Evolutionary conservation across 2,797 vertebrate species (phyloP).

Genomic region (Muraenolepis orangiensis): DNA sequence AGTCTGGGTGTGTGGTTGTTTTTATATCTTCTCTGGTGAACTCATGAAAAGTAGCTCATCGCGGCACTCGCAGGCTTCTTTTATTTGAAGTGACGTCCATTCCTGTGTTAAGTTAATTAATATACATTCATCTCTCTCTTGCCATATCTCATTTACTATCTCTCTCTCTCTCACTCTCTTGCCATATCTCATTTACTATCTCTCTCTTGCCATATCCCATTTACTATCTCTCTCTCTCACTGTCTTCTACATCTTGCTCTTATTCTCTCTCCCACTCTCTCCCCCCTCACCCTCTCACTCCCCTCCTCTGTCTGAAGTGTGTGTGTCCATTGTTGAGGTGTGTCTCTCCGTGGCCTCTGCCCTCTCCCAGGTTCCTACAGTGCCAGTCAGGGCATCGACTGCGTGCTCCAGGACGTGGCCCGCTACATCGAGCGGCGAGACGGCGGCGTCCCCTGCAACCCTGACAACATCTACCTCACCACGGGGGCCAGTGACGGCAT

Average conservation of each 20-base stretch:
- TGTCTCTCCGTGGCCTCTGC: background rate
- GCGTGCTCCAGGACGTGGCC: slow-evolving; percentile 82
- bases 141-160: background rate
- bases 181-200: too few relatives aligned
- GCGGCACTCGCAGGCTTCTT: background rate
- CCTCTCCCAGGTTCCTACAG: slow-evolving; percentile 80
- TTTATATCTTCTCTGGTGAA: background rate
- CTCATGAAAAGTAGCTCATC: background rate
- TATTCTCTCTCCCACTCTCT: background rate
- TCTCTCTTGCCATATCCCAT: too few relatives aligned
- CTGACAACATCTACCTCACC: slow-evolving; percentile 84
- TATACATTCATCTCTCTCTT: background rate
- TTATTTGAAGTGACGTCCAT: too few relatives aligned
- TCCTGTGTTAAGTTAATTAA: background rate
- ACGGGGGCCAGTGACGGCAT: slow-evolving; percentile 88
- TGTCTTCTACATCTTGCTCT: too few relatives aligned
- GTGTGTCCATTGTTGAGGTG: background rate
- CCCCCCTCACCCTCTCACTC: background rate
- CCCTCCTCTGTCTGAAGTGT: too few relatives aligned
- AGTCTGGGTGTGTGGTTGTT: slow-evolving; percentile 77
- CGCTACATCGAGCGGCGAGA: slow-evolving; percentile 82
- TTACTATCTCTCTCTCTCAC: too few relatives aligned
- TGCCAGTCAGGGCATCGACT: slow-evolving; percentile 82
- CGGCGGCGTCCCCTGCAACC: slow-evolving; percentile 75
- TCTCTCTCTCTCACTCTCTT: too few relatives aligned